These are phyloP conservation scores for Bembecia ichneumoniformis DNA, from an alignment of 2,888 invertebrate species.

Conservation along the genomic window DNA sequence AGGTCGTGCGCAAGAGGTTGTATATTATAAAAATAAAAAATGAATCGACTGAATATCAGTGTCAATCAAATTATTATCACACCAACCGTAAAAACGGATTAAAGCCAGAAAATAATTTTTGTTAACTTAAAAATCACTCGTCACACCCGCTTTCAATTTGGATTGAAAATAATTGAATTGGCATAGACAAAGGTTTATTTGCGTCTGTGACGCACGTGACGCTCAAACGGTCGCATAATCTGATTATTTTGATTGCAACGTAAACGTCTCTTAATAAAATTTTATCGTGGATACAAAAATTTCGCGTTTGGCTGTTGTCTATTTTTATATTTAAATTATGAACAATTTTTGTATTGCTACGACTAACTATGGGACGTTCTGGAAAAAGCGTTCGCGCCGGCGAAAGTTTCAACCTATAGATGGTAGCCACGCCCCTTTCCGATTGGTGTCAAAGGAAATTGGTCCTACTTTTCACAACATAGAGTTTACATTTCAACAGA, in stretches of 20 bases:
- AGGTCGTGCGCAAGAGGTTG: no score
- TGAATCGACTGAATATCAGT: neutral
- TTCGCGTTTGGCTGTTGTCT: no score
- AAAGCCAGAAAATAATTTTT: conserved; percentile 17
- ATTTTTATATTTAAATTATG: no score
- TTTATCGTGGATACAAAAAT: no score
- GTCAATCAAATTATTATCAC: conserved; percentile 14
- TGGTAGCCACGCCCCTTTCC: no score
- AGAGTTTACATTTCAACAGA: no score
- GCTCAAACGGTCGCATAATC: conserved; percentile 31
- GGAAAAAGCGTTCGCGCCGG: no score
- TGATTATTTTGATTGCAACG: conserved; percentile 40
- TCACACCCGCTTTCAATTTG: conserved; percentile 34
- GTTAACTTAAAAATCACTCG: conserved; percentile 31
- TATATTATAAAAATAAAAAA: neutral
- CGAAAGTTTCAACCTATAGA: no score
- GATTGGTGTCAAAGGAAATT: no score
- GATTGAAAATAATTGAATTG: conserved; percentile 52
- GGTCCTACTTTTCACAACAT: no score
- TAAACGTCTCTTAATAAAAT: neutral
- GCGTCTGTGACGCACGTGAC: conserved; percentile 26
- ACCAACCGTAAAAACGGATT: conserved; percentile 24
- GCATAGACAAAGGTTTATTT: conserved; percentile 44
- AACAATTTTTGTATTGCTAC: no score
- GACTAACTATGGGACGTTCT: no score